Evolutionary conservation across 2,888 invertebrate genomes (phyloP).

Genomic region (Eremobia ochroleuca): DNA sequence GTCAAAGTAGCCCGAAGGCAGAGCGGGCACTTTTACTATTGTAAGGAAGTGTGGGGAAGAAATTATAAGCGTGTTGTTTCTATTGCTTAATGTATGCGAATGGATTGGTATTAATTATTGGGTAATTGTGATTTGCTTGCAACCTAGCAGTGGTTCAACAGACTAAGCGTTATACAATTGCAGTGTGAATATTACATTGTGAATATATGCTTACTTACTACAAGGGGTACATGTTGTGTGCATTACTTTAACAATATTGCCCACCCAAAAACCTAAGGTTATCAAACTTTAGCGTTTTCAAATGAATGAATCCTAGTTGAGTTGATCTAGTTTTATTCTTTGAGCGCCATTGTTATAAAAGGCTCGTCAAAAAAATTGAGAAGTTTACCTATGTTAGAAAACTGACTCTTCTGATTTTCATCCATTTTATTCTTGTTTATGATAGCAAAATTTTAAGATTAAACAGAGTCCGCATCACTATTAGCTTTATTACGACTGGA

Average conservation of each 20-base stretch:
- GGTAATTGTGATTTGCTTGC: conserved; percentile 20
- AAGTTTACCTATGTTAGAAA: neutral
- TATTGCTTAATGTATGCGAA: conserved; percentile 38
- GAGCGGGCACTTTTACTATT: conserved; percentile 55
- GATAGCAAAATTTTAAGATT: neutral
- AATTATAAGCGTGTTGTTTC: conserved; percentile 51
- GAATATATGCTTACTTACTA: neutral
- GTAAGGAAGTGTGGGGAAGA: conserved; percentile 63
- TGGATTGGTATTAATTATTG: conserved; percentile 41
- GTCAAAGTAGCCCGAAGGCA: conserved; percentile 47
- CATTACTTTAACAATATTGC: neutral
- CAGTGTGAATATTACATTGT: neutral
- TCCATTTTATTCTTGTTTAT: neutral
- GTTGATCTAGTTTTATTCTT: neutral
- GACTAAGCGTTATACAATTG: neutral
- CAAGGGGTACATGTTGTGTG: neutral
- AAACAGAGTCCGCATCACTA: neutral
- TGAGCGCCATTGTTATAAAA: neutral
- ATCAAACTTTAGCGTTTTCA: neutral
- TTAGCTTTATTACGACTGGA: neutral
- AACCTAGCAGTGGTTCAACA: neutral
- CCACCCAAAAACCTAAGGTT: neutral
- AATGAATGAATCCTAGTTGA: neutral
- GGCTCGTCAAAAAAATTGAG: too few relatives aligned
- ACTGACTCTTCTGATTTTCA: neutral